A percentile compares a stretch with the other conserved stretches of the same genome.
phyloP scores from a whole-genome alignment of 2,797 vertebrate species.

The Hyperoplus immaculatus region DNA sequence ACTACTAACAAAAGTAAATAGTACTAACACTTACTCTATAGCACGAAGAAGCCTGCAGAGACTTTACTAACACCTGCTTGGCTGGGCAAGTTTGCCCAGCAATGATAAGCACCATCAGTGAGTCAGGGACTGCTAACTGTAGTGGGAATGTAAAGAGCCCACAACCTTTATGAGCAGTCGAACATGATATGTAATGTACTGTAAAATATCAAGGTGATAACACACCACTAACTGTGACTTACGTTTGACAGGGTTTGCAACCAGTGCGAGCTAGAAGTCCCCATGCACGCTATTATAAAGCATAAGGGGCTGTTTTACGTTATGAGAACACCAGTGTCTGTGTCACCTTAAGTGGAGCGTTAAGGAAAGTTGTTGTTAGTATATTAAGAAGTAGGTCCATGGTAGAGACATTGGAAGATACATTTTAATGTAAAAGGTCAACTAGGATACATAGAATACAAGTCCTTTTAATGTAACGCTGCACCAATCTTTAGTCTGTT shows the following conservation, averaged over 20 bases:
- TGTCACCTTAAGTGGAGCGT: slow-evolving; percentile 43
- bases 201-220: slow-evolving; percentile 58
- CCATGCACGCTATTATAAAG: slow-evolving; percentile 44
- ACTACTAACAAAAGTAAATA: slow-evolving; percentile 71
- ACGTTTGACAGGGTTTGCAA: slow-evolving; percentile 53
- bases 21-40: slow-evolving; percentile 71
- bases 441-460: not conserved
- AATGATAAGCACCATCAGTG: slow-evolving; percentile 47
- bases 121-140: slow-evolving; percentile 40
- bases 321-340: slow-evolving; percentile 31
- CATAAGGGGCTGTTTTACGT: slow-evolving; percentile 48
- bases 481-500: slow-evolving; percentile 32
- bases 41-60: slow-evolving; percentile 74
- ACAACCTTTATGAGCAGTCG: slow-evolving; percentile 45
- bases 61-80: slow-evolving; percentile 72
- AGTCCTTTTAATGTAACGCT: slow-evolving; percentile 12
- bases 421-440: slow-evolving; percentile 31
- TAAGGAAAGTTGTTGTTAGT: slow-evolving; percentile 36
- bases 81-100: slow-evolving; percentile 65
- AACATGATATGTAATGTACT: slow-evolving; percentile 56
- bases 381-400: no score
- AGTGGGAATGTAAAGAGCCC: slow-evolving; percentile 44
- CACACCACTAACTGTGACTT: slow-evolving; percentile 52
- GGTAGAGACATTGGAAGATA: slow-evolving; percentile 17
- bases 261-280: slow-evolving; percentile 54